phyloP scores from a whole-genome alignment of 2,888 invertebrate species.

The Luperina testacea region DNA sequence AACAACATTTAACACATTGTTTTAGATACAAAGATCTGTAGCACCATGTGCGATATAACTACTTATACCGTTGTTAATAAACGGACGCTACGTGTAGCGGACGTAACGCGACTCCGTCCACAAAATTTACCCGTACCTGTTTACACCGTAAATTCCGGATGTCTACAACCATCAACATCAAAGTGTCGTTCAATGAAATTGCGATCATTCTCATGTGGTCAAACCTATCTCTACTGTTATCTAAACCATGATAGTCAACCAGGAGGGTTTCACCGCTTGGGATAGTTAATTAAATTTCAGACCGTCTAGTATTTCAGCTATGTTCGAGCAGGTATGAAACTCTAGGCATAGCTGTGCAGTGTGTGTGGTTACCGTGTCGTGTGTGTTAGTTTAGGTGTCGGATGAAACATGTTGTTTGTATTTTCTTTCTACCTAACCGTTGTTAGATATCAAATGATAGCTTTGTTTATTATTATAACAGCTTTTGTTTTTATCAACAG shows the following conservation, averaged over 20 bases:
- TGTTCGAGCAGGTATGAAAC: constrained; percentile 64
- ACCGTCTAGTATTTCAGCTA: constrained; percentile 81
- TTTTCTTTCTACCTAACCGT: background rate
- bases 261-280: constrained; percentile 70
- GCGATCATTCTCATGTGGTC: constrained; percentile 54
- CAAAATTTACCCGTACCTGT: constrained; percentile 5
- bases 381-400: constrained; percentile 32
- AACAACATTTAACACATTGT: too few species aligned
- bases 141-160: constrained; percentile 13
- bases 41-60: background rate
- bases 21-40: background rate
- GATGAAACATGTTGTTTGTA: constrained; percentile 7
- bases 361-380: constrained; percentile 26
- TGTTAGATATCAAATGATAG: background rate
- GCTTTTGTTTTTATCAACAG: constrained; percentile 8
- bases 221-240: constrained; percentile 65
- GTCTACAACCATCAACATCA: constrained; percentile 40
- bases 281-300: constrained; percentile 86
- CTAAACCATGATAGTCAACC: constrained; percentile 72
- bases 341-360: constrained; percentile 24
- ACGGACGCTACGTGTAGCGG: too few species aligned
- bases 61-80: too few species aligned
- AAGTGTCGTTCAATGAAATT: constrained; percentile 52
- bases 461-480: background rate
- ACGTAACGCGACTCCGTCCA: too few species aligned